Evolutionary conservation across 53 echinoderm and acorn worm genomes (phyloP), one percentile per base, ranked within the genome.

Genomic region (Paelopatides confundens): DNA sequence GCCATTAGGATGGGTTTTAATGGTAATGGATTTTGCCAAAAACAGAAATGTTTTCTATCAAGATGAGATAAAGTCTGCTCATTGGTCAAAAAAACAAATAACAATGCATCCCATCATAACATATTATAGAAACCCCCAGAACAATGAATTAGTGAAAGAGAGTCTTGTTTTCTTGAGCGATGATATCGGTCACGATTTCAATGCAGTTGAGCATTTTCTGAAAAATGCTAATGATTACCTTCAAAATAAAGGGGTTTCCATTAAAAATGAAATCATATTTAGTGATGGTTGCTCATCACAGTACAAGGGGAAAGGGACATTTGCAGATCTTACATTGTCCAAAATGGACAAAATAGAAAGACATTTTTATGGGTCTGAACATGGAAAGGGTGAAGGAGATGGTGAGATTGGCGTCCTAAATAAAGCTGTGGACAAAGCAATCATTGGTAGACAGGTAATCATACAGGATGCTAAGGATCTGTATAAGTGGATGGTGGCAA

Each of bases 1-100:
- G 13, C 88, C 87, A 10, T 18, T 26, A 68, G 69, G 69, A 4
- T 86, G 86, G 86, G 87, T 39, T 0, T 18, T 87, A 37, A 87
- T 87, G 84, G 64, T 91, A 2, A 91, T 91, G 87, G 91, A 87
- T 69, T 91, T 91, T 71, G 84, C 87, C 3, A 58, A 91, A 54
- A 91, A 87, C 39, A 58, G 87, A 1, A 76, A 69, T 21, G 71
- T 87, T 3, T 82, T 62, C 39, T 91, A 82, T 48, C 91, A 91
- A 51, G 91, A 91, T 65, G 91, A 91, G 51, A 54, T 91, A 14
- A 91, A 87, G 31, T 58, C 87, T 1, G 91, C 91, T 28, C 81
- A 71, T 29, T 91, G 11, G 17, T 43, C 82, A 28, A 49, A 82
- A 65, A 62, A 43, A 18, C 91, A 87, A 30, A 76, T 81, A 4